Evolutionary conservation across 53 echinoderm and acorn worm species (phyloP).

Genomic region (Zoroaster sp.): DNA sequence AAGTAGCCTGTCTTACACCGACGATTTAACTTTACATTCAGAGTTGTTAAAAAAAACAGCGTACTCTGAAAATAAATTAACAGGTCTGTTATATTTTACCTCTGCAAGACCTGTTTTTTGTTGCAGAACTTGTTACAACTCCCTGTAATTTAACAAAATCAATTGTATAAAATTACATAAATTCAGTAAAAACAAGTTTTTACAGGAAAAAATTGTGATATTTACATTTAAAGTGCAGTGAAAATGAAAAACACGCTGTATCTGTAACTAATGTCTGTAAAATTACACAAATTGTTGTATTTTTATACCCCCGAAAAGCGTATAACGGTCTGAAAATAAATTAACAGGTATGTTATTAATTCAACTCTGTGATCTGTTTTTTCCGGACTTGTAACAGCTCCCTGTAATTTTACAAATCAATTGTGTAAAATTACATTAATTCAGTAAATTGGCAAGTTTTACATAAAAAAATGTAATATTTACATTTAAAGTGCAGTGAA

Average conservation of each 20-base stretch:
- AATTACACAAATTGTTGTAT: neutral
- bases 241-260: neutral
- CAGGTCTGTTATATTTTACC: neutral
- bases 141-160: neutral
- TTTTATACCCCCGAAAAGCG: neutral
- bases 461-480: neutral
- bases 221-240: neutral
- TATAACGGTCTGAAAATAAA: neutral
- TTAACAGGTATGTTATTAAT: neutral
- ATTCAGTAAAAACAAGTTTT: neutral
- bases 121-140: neutral
- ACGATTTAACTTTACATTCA: too few relatives aligned
- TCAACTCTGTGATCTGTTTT: neutral
- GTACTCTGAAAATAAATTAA: neutral
- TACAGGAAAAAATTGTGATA: neutral
- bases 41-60: too few relatives aligned
- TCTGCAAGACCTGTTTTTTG: neutral
- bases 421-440: neutral
- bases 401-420: neutral
- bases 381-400: neutral
- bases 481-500: neutral
- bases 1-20: neutral
- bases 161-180: neutral
- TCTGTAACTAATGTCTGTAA: neutral
- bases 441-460: neutral